phyloP scores from a whole-genome alignment of 2,113 vertebrate species.

The Dasyornis broadbenti region DNA sequence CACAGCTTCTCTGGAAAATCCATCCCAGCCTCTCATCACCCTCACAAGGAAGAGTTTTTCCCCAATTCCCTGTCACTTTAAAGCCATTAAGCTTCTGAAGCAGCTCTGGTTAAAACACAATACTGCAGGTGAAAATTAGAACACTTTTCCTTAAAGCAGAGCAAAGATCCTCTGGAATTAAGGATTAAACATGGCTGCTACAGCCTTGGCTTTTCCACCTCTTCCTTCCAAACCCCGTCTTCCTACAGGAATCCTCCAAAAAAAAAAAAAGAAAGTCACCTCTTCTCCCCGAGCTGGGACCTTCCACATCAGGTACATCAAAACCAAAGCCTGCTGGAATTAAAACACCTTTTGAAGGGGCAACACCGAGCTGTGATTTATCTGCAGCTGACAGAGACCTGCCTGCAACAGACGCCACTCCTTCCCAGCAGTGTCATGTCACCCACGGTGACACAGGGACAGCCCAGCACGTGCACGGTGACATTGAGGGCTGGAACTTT shows the following conservation, averaged over 20 bases:
- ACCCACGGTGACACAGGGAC: neutral
- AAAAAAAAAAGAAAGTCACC: accelerated
- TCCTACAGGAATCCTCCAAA: neutral
- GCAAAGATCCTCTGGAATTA: neutral
- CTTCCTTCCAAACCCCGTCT: neutral
- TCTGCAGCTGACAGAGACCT: no score
- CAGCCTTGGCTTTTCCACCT: neutral
- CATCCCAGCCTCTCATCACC: neutral
- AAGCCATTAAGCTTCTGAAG: neutral
- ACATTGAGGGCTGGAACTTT: accelerated
- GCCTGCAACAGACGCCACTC: no score
- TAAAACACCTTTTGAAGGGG: neutral
- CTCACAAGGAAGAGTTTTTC: neutral
- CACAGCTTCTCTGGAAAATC: neutral
- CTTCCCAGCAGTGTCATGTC: neutral
- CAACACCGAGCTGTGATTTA: accelerated
- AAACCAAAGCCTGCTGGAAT: neutral
- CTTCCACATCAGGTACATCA: neutral
- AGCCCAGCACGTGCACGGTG: neutral
- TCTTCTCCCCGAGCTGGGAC: neutral
- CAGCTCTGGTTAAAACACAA: neutral
- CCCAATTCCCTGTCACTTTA: neutral
- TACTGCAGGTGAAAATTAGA: accelerated
- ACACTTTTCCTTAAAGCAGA: neutral
- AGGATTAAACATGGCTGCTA: accelerated